Evolutionary conservation across 1,140 invertebrate genomes (phyloP).

Genomic region (Anastrepha ludens): DNA sequence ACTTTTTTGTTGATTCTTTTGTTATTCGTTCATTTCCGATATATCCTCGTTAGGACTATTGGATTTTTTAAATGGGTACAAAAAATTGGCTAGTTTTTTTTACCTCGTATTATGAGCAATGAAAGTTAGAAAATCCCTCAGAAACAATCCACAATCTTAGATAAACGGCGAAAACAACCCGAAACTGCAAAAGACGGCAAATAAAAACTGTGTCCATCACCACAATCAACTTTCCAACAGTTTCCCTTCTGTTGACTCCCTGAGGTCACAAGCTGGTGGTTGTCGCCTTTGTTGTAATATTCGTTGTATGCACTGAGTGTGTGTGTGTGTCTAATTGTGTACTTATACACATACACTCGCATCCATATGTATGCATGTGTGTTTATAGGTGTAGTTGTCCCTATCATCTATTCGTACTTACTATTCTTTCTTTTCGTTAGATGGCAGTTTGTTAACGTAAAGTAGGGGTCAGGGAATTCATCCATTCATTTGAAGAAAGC

Average conservation of each 20-base stretch:
- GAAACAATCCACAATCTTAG: constrained; percentile 54
- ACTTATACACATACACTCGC: background rate
- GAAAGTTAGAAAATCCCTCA: constrained; percentile 42
- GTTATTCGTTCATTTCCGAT: constrained; percentile 35
- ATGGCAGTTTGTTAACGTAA: constrained; percentile 37
- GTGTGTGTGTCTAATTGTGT: background rate
- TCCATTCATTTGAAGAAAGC: constrained; percentile 7
- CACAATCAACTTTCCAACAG: constrained; percentile 34
- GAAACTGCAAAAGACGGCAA: constrained; percentile 51
- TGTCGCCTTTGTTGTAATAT: constrained; percentile 36
- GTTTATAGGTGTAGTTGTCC: background rate
- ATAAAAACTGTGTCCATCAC: constrained; percentile 47
- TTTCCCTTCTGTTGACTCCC: constrained; percentile 28
- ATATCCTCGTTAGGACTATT: constrained; percentile 18
- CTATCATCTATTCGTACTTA: constrained; percentile 31
- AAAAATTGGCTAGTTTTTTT: constrained; percentile 44
- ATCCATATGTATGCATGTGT: background rate
- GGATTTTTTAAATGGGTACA: background rate
- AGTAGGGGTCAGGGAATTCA: constrained; percentile 47
- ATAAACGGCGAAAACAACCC: constrained; percentile 51
- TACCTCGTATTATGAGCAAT: background rate
- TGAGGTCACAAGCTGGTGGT: constrained; percentile 44
- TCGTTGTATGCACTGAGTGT: background rate
- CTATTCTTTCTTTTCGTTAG: background rate
- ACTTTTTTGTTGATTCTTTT: constrained; percentile 22